Percentiles rank a stretch among this genome's conserved stretches.
Evolutionary conservation across 2,797 vertebrate genomes (phyloP).

Genomic region (Molossus molossus): DNA sequence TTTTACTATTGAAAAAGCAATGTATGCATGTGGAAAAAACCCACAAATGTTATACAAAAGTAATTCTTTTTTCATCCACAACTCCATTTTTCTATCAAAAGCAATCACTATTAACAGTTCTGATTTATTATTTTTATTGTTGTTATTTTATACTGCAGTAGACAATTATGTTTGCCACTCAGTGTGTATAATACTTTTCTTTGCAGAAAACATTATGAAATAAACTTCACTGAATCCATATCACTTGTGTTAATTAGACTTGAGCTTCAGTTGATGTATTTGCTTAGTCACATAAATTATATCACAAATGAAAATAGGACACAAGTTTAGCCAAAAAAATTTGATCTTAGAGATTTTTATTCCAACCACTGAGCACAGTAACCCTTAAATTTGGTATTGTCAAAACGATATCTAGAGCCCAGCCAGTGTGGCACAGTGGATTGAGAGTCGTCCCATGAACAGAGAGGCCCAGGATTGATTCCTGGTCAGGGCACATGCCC

Average conservation of each 20-base stretch:
- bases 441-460: too few relatives aligned
- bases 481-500: too few relatives aligned
- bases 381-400: background rate
- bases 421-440: too few relatives aligned
- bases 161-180: background rate
- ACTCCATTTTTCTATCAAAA: background rate
- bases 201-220: background rate
- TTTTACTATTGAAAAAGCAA: background rate
- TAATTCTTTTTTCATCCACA: background rate
- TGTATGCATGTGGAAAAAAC: background rate
- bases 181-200: background rate
- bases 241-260: background rate
- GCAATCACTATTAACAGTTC: background rate
- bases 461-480: too few relatives aligned
- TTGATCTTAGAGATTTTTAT: background rate
- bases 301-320: background rate
- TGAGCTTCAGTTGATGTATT: background rate
- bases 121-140: background rate
- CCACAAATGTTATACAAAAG: background rate
- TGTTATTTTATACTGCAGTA: background rate
- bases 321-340: background rate
- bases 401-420: background rate
- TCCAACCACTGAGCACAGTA: background rate
- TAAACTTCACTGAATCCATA: background rate
- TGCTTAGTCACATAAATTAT: constrained; percentile 21